phyloP scores from a whole-genome alignment of 1,140 invertebrate species.

The Archivesica marissinica region DNA sequence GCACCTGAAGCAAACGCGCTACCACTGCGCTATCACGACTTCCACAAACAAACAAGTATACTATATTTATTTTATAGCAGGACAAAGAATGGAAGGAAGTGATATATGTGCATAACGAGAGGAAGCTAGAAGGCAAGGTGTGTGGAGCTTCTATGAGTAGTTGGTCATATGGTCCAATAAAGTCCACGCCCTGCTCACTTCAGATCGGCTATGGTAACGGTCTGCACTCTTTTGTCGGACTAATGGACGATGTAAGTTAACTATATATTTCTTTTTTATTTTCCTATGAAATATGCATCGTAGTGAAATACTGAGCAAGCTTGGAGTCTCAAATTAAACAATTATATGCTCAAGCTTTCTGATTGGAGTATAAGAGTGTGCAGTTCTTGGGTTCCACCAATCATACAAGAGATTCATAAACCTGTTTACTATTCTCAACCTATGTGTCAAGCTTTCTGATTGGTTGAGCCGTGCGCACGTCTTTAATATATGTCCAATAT shows the following conservation, averaged over 20 bases:
- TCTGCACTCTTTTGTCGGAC: constrained; percentile 22
- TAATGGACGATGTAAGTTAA: constrained; percentile 55
- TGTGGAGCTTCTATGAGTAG: constrained; percentile 46
- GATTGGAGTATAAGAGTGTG: background rate
- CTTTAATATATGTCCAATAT: too few species aligned
- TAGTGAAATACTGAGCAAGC: background rate
- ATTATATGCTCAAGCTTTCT: too few species aligned
- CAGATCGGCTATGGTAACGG: constrained; percentile 57
- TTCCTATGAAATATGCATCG: background rate
- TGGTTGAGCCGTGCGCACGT: too few species aligned
- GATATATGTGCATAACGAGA: constrained; percentile 31
- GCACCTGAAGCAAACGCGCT: too few species aligned
- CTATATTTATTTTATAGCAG: background rate
- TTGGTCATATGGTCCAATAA: constrained; percentile 42
- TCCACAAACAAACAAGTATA: background rate
- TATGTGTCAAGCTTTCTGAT: too few species aligned
- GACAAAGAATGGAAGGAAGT: constrained; percentile 59
- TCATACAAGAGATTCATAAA: too few species aligned
- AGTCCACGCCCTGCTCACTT: constrained; percentile 31
- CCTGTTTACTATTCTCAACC: too few species aligned
- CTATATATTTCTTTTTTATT: background rate
- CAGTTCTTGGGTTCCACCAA: too few species aligned
- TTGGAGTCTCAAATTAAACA: background rate
- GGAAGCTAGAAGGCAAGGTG: constrained; percentile 46
- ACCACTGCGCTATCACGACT: too few species aligned